Percentiles rank a stretch among this genome's conserved stretches.
Evolutionary conservation across 2,888 invertebrate species (phyloP).

Genomic region (Lochmaea capreae): DNA sequence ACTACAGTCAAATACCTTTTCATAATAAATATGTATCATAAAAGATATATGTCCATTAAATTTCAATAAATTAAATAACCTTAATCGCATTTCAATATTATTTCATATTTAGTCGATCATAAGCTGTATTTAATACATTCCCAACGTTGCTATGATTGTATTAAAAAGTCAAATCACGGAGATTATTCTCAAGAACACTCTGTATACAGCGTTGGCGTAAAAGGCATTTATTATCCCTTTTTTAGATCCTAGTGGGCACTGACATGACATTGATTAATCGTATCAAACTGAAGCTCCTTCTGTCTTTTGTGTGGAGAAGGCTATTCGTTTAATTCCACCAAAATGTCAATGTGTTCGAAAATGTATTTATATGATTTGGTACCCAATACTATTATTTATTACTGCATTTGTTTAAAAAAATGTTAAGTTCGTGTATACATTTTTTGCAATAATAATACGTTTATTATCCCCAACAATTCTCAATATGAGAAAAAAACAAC

Average conservation of each 20-base stretch:
- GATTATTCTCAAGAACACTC: conserved; percentile 28
- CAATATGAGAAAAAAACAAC: too few species aligned
- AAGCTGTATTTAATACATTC: conserved; percentile 7
- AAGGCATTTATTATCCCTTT: conserved; percentile 54
- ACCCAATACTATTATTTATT: not conserved
- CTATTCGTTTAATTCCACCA: conserved; percentile 9
- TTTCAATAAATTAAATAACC: not conserved
- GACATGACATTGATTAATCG: conserved; percentile 54
- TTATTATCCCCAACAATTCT: too few species aligned
- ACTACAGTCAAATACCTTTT: too few species aligned
- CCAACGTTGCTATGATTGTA: conserved; percentile 17
- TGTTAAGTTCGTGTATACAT: too few species aligned
- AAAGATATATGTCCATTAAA: not conserved
- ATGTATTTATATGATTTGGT: not conserved
- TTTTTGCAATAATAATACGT: too few species aligned
- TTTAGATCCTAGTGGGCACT: conserved; percentile 51
- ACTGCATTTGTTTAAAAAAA: not conserved
- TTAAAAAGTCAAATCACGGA: conserved; percentile 31
- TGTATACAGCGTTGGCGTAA: conserved; percentile 44
- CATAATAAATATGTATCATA: too few species aligned
- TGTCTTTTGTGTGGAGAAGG: conserved; percentile 38
- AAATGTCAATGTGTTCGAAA: not conserved
- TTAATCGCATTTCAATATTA: not conserved
- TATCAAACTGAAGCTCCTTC: conserved; percentile 38
- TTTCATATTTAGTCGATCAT: conserved; percentile 5